These are phyloP conservation scores for Pantelozetes paolii DNA, from an alignment of 2,888 invertebrate genomes.

Conservation along the genomic window DNA sequence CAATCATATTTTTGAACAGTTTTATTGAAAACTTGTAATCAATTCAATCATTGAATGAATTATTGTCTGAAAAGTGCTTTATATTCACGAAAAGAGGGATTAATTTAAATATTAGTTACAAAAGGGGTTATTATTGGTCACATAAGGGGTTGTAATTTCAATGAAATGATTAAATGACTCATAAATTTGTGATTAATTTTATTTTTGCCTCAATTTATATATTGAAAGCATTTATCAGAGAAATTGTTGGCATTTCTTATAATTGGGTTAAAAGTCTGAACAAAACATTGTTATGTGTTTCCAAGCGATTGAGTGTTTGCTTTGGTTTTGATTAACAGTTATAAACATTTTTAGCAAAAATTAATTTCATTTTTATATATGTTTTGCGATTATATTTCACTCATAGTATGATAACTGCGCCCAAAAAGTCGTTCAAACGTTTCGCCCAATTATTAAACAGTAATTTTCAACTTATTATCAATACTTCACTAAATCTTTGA, in stretches of 20 bases:
- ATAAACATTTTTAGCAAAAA: not conserved
- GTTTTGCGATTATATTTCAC: not conserved
- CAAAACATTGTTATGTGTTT: slow-evolving; percentile 14
- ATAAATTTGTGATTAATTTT: not conserved
- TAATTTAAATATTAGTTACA: too few relatives aligned
- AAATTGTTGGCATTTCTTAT: not conserved
- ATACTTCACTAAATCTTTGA: too few relatives aligned
- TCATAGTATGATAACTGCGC: not conserved
- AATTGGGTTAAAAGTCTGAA: slow-evolving; percentile 30
- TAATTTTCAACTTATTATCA: too few relatives aligned
- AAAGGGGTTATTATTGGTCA: too few relatives aligned
- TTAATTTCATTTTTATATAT: not conserved
- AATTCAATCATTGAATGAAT: too few relatives aligned
- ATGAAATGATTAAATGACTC: not conserved
- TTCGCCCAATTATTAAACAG: not conserved
- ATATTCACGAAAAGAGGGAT: too few relatives aligned
- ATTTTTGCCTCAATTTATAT: not conserved
- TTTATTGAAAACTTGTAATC: too few relatives aligned
- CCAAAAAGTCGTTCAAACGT: not conserved
- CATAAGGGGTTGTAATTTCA: too few relatives aligned
- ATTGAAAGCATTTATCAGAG: not conserved
- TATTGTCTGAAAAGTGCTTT: too few relatives aligned
- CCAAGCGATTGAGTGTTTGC: not conserved
- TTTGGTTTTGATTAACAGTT: not conserved
- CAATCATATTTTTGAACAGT: too few relatives aligned